phyloP scores from a whole-genome alignment of 2,113 vertebrate species.

The Leucoraja erinaceus region DNA sequence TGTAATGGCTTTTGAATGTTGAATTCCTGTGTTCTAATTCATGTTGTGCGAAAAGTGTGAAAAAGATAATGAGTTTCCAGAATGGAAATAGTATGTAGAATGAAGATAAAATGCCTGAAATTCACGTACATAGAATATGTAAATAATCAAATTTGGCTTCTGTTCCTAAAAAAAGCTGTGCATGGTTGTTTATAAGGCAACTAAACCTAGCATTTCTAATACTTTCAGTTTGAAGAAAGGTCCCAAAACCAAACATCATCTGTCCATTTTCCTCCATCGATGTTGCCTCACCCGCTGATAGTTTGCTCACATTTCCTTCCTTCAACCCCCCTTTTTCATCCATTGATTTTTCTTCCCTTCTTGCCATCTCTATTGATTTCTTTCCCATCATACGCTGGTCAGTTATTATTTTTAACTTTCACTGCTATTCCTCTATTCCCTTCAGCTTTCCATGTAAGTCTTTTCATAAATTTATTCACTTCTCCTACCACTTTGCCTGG shows the following conservation, averaged over 20 bases:
- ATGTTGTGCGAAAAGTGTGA: not conserved
- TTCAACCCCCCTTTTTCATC: not conserved
- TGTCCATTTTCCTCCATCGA: too few relatives aligned
- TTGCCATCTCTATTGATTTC: not conserved
- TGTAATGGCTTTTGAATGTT: constrained; percentile 22
- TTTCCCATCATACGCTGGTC: not conserved
- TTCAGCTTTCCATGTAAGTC: not conserved
- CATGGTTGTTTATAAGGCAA: not conserved
- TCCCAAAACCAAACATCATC: too few relatives aligned
- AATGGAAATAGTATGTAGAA: not conserved
- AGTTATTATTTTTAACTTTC: not conserved
- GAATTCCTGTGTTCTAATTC: constrained; percentile 24
- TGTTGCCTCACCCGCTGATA: too few relatives aligned
- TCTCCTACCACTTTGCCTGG: not conserved
- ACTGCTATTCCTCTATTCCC: not conserved
- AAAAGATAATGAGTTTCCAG: constrained; percentile 1
- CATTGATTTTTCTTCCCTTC: not conserved
- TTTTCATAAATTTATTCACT: too few relatives aligned
- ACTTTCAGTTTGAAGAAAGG: too few relatives aligned
- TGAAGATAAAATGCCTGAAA: not conserved
- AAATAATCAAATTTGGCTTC: not conserved
- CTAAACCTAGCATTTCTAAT: not conserved
- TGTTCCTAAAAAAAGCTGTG: not conserved
- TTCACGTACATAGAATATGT: not conserved
- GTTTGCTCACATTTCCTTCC: not conserved